Evolutionary conservation across 2,888 invertebrate genomes (phyloP), one percentile per base, ranked within the genome.

Genomic region (Marronus borbonicus): DNA sequence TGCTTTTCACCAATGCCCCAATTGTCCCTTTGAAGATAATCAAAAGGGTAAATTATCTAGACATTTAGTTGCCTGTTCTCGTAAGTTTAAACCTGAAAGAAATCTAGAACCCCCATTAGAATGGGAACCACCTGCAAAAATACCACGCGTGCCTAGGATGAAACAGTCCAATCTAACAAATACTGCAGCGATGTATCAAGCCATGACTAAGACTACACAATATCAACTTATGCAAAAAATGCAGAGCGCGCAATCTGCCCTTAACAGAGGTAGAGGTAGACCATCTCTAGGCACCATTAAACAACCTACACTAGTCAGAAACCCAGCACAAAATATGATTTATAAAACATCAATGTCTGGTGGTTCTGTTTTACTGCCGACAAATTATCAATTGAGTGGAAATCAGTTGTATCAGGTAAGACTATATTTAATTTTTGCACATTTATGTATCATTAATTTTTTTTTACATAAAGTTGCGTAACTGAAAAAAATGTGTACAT

Each of bases 81-180:
- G 97, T 88, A 96, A 96, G 86, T 98, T 96, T 89, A 94, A 96
- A 87, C 94, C 96, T 0, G 96, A 96, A 81, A 89, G 93, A 65
- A 98, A 98, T 89, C 90, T 96, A 83, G 93, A 95, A 82, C 97
- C 97, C 4, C 96, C 97, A 0, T 89, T 93, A 1, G 97, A 97
- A 86, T 97, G 96, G 96, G 97, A 97, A 86, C 97, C 97, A 1
- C 97, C 97, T 0, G 97, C 97, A 3, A 97, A 97, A 89, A 96
- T 97, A 89, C 96, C 97, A 80, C 93, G 95, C 89, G 91, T 94
- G 84, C 88, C 88, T 76, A 86, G 88, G 79, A 86, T 88, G 85
- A 86, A 89, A 80, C 88, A 87, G 77, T 85, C 85, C 49, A 87
- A 86, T n/a, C 70, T 84, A 14, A 80, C 80, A 24, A 83, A 80